Percentiles rank a stretch among this genome's conserved stretches.
These are phyloP conservation scores for Kryphioiulus occultus DNA, from an alignment of 2,888 invertebrate species.

Conservation along the genomic window DNA sequence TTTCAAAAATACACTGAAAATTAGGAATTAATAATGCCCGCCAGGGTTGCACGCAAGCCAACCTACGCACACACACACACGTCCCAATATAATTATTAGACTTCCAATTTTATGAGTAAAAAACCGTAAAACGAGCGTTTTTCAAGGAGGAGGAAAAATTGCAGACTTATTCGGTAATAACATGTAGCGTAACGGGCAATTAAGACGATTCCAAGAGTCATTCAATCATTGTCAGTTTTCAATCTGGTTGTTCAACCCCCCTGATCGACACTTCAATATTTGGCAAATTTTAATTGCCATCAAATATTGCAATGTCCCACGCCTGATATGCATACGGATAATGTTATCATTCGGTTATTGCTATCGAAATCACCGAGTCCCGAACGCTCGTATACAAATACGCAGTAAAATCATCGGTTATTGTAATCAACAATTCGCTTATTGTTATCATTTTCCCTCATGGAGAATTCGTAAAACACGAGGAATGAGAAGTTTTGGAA, in stretches of 20 bases:
- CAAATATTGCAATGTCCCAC: too few species aligned
- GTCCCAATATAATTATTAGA: not conserved
- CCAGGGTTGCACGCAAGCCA: not conserved
- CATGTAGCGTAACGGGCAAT: not conserved
- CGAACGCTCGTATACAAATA: too few species aligned
- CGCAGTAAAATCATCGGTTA: too few species aligned
- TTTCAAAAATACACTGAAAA: constrained; percentile 18
- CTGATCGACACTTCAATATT: not conserved
- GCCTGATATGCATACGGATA: too few species aligned
- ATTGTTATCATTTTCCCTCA: too few species aligned
- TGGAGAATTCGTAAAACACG: too few species aligned
- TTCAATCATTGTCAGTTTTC: not conserved
- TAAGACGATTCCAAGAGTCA: not conserved
- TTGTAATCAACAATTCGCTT: too few species aligned
- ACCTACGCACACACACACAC: constrained; percentile 21
- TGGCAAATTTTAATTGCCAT: not conserved
- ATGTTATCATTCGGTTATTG: too few species aligned
- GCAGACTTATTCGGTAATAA: not conserved
- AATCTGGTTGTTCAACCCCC: not conserved
- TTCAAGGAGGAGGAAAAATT: not conserved
- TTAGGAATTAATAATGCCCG: constrained; percentile 39
- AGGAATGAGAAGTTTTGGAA: too few species aligned
- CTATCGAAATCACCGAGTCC: too few species aligned
- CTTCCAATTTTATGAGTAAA: not conserved
- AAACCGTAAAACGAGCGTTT: not conserved